phyloP scores from a whole-genome alignment of 2,113 vertebrate species.

The Phasianus colchicus region DNA sequence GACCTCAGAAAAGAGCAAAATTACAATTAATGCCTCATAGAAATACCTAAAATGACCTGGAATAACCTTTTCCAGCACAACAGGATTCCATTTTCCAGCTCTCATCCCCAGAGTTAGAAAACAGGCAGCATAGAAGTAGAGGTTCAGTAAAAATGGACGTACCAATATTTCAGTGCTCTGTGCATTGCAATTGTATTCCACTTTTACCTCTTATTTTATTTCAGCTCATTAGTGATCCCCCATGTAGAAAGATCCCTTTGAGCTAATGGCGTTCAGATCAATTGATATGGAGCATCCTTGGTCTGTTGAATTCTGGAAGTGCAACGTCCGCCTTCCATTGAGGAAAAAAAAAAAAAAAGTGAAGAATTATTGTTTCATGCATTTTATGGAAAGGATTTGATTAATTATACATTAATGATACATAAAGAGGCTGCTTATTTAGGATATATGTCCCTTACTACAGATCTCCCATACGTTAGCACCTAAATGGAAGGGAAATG shows the following conservation, averaged over 20 bases:
- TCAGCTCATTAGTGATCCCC: background rate
- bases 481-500: background rate
- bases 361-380: background rate
- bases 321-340: background rate
- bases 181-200: background rate
- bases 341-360: background rate
- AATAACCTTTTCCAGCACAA: background rate
- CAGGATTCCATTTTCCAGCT: background rate
- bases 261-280: background rate
- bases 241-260: background rate
- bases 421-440: too few relatives aligned
- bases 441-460: too few relatives aligned
- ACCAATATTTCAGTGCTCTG: background rate
- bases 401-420: background rate
- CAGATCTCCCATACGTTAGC: too few relatives aligned
- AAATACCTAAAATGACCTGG: background rate
- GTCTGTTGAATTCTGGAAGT: background rate
- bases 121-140: background rate
- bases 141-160: background rate
- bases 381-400: background rate
- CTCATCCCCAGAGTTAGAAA: background rate
- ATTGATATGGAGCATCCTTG: rapidly evolving
- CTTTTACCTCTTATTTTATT: background rate
- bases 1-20: background rate
- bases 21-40: background rate